phyloP scores from a whole-genome alignment of 2,113 vertebrate genomes.

The Romanogobio albipinnatus region DNA sequence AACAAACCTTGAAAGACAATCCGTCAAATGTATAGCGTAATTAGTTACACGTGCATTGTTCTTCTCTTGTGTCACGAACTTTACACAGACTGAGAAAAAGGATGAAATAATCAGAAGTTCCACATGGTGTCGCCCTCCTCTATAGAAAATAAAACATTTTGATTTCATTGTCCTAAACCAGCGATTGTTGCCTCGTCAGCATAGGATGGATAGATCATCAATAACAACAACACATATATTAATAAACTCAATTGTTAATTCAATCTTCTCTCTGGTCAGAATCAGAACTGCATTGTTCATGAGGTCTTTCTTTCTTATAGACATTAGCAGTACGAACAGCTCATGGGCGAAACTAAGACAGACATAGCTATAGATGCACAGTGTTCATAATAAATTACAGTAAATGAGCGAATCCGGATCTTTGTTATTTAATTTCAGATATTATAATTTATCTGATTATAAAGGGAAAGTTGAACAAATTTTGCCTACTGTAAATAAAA shows the following conservation, averaged over 20 bases:
- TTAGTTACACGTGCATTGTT: background rate
- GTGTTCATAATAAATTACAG: background rate
- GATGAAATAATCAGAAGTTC: constrained; percentile 29
- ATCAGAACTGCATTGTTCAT: background rate
- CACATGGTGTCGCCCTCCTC: constrained; percentile 47
- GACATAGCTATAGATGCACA: background rate
- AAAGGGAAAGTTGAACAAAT: background rate
- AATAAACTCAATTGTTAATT: background rate
- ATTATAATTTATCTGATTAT: background rate
- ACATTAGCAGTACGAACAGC: background rate
- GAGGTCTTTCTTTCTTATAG: background rate
- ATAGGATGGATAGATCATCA: background rate
- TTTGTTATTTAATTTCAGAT: background rate
- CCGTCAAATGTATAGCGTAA: background rate
- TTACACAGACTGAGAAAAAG: background rate
- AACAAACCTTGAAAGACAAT: background rate
- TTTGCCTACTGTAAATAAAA: background rate
- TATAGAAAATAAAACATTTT: background rate
- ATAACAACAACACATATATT: background rate
- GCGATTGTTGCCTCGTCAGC: background rate
- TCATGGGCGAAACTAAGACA: background rate
- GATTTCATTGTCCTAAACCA: background rate
- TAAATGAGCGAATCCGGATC: background rate
- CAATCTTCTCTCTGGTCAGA: background rate
- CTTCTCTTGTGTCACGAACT: background rate